These are phyloP conservation scores for Amiota communis DNA, from an alignment of 2,888 invertebrate species.

Conservation along the genomic window DNA sequence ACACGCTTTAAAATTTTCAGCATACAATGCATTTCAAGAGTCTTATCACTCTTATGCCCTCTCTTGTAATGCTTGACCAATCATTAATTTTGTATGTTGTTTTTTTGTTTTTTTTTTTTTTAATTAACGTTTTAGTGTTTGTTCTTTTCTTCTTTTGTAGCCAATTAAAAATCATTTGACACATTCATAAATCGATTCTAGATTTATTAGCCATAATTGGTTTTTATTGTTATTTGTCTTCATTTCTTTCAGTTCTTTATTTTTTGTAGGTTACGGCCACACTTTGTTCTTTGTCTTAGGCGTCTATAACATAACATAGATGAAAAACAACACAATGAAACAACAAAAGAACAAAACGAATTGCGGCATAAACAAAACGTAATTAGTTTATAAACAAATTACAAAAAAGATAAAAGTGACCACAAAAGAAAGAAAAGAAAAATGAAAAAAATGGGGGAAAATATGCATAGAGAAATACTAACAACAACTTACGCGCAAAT, in stretches of 20 bases:
- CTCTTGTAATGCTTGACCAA: neutral
- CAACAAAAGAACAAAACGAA: slow-evolving; percentile 34
- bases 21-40: no score
- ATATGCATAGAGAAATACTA: neutral
- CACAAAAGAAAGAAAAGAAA: neutral
- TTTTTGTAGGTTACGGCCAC: neutral
- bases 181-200: slow-evolving; percentile 63
- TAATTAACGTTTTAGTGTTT: neutral
- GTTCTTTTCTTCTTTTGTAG: neutral
- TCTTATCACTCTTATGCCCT: no score
- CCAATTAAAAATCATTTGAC: slow-evolving; percentile 59
- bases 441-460: neutral
- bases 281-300: slow-evolving; percentile 32
- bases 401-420: slow-evolving; percentile 1
- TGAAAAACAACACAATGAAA: no score
- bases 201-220: slow-evolving; percentile 63
- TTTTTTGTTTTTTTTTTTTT: neutral
- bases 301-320: neutral
- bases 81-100: neutral
- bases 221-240: slow-evolving; percentile 54
- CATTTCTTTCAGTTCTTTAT: slow-evolving; percentile 28
- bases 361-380: slow-evolving; percentile 46
- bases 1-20: no score
- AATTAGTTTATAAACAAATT: slow-evolving; percentile 61
- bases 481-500: no score